These are phyloP conservation scores for Halichondria panicea DNA, from an alignment of 37 sponge, comb jelly and placozoan species.

Conservation along the genomic window DNA sequence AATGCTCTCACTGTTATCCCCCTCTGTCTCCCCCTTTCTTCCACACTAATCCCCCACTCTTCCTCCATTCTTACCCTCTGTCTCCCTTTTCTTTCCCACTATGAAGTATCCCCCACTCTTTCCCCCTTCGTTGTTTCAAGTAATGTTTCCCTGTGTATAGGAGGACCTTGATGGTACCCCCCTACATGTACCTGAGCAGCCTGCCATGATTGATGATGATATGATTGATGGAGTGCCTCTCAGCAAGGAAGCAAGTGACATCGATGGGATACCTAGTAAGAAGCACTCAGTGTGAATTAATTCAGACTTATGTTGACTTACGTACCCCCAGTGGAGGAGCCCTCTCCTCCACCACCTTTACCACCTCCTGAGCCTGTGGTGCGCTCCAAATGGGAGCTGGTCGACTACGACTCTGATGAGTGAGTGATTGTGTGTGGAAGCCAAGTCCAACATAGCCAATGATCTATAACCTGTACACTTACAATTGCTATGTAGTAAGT, in stretches of 20 bases:
- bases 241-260: conserved; percentile 23
- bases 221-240: conserved; percentile 29
- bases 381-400: conserved; percentile 58
- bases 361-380: conserved; percentile 1
- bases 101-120: too few relatives aligned
- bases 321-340: too few relatives aligned
- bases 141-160: background rate
- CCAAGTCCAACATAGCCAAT: too few relatives aligned
- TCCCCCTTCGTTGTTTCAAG: too few relatives aligned
- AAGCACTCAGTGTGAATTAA: background rate
- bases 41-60: background rate
- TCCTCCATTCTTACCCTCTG: background rate
- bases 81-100: background rate
- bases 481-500: too few relatives aligned
- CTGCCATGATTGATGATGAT: conserved; percentile 46
- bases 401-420: conserved; percentile 65
- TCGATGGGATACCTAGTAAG: conserved; percentile 64
- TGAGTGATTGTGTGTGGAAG: background rate
- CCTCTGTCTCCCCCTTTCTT: background rate
- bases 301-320: background rate
- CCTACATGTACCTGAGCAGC: conserved; percentile 34
- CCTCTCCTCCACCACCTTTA: too few relatives aligned
- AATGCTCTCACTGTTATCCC: background rate
- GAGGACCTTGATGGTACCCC: conserved; percentile 69
- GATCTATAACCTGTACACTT: too few relatives aligned